Evolutionary conservation across 2,797 vertebrate species (phyloP).

Genomic region (Poeciliopsis turneri): DNA sequence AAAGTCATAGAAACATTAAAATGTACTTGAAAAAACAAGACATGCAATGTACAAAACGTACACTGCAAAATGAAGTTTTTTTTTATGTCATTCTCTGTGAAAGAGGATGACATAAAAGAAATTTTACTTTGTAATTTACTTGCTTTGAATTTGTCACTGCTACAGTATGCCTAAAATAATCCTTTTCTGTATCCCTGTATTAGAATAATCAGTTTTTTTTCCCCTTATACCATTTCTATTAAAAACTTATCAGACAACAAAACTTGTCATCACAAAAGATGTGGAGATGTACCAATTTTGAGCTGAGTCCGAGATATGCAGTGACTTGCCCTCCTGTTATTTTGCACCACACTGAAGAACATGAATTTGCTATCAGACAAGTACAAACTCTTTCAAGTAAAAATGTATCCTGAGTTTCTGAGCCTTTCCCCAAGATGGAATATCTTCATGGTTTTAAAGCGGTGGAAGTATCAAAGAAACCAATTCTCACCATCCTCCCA

Average conservation of each 20-base stretch:
- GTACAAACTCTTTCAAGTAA: constrained; percentile 17
- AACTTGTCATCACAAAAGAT: constrained; percentile 18
- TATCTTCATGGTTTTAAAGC: constrained; percentile 43
- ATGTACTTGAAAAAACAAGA: background rate
- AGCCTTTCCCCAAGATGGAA: constrained; percentile 19
- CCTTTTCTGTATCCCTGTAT: constrained; percentile 4
- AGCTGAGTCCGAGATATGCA: constrained; percentile 11
- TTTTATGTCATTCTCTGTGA: no score
- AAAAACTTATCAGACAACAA: constrained; percentile 5
- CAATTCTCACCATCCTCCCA: constrained; percentile 6
- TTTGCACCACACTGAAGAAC: constrained; percentile 17
- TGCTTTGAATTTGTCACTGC: constrained; percentile 5
- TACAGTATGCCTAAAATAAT: constrained; percentile 19
- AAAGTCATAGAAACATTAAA: background rate
- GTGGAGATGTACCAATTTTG: constrained; percentile 7
- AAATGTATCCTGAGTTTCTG: constrained; percentile 7
- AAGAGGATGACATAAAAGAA: no score
- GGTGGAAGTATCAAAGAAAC: constrained; percentile 42
- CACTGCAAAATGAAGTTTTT: background rate
- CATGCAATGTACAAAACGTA: background rate
- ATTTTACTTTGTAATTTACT: no score
- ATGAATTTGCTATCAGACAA: constrained; percentile 19
- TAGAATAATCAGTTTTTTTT: background rate
- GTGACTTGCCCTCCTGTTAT: constrained; percentile 17
- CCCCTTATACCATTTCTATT: background rate